Percentiles rank a stretch among this genome's conserved stretches.
phyloP scores from a whole-genome alignment of 2,797 vertebrate species.

The Helicolenus hilgendorfi region DNA sequence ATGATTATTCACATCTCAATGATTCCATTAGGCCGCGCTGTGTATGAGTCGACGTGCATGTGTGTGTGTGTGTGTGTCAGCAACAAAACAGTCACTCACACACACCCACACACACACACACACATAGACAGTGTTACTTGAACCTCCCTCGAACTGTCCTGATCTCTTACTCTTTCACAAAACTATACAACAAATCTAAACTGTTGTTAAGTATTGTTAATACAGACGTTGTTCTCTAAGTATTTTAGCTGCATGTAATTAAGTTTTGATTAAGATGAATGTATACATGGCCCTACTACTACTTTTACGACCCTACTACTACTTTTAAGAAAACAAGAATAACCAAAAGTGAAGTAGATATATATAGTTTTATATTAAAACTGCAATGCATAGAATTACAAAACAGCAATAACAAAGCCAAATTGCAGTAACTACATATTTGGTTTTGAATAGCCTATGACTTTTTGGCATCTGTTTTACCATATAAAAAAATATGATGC shows the following conservation, averaged over 20 bases:
- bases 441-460: not conserved
- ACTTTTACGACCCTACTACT: too few species aligned
- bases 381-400: accelerated
- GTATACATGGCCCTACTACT: not conserved
- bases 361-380: not conserved
- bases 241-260: not conserved
- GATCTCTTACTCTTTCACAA: not conserved
- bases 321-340: not conserved
- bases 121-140: not conserved
- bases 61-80: constrained; percentile 11
- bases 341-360: not conserved
- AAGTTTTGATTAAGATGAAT: not conserved
- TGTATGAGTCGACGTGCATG: constrained; percentile 9
- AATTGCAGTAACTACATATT: not conserved
- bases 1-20: constrained; percentile 80
- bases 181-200: not conserved
- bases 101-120: not conserved
- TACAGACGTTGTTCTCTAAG: not conserved
- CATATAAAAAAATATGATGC: not conserved
- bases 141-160: not conserved
- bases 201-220: not conserved
- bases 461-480: not conserved
- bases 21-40: constrained; percentile 71
- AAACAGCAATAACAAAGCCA: not conserved
- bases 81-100: not conserved